Percentiles rank a stretch among this genome's conserved stretches.
Conservation (phyloP, 2,113 vertebrate genomes). For the Calyptommatus sinebrachiatus region DNA sequence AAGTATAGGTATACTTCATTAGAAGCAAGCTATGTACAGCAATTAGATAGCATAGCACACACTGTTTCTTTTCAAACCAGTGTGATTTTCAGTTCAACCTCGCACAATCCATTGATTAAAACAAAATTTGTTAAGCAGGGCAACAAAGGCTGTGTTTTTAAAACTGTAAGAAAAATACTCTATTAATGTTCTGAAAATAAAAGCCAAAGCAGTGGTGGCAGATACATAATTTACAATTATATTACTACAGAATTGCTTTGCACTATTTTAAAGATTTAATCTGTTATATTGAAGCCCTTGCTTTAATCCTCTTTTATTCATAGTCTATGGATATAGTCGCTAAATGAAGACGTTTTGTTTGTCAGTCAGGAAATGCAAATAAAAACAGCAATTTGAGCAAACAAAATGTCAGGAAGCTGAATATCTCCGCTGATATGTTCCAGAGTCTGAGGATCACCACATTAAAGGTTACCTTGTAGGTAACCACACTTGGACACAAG, state of each 20-base stretch:
- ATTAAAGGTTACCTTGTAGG: no score
- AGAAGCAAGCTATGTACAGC: slow-evolving; percentile 2
- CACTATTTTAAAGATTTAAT: neutral
- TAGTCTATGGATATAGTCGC: no score
- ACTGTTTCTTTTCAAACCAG: neutral
- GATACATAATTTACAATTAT: neutral
- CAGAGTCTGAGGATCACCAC: no score
- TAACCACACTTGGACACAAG: no score
- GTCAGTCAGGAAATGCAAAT: no score
- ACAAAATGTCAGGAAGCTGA: no score
- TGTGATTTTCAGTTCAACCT: neutral
- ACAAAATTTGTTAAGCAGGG: neutral
- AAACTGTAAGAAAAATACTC: neutral
- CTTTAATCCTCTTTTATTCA: no score
- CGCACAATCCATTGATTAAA: neutral
- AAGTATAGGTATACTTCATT: neutral
- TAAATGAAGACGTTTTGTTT: no score
- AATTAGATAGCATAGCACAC: neutral
- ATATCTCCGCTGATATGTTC: no score
- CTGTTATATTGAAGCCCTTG: no score
- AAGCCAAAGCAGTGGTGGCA: neutral
- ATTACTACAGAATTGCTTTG: neutral
- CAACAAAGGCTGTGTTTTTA: slow-evolving; percentile 21
- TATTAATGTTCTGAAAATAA: neutral
- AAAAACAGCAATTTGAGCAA: no score